Conservation (phyloP, 2,113 vertebrate species). For the Tapirus terrestris region DNA sequence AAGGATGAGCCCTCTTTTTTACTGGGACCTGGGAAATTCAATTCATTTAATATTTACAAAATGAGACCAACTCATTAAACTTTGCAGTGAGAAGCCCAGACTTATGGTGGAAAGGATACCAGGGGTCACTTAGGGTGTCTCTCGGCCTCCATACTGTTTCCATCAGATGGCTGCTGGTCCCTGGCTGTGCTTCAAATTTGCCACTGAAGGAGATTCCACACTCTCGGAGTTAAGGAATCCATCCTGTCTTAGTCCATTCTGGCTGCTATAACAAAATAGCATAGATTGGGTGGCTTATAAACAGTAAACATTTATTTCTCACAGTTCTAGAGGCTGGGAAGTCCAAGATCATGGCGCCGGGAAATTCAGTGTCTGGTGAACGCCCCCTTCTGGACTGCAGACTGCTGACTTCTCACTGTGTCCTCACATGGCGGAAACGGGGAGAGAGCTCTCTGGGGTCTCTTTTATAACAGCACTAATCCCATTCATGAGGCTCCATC, state of each 20-base stretch:
- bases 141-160: background rate
- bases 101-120: background rate
- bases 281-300: background rate
- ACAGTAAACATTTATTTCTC: background rate
- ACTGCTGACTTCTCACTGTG: background rate
- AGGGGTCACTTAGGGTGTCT: background rate
- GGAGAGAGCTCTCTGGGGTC: background rate
- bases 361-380: background rate
- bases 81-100: background rate
- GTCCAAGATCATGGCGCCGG: background rate
- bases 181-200: background rate
- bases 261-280: background rate
- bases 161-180: background rate
- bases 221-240: background rate
- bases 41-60: constrained; percentile 57
- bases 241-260: background rate
- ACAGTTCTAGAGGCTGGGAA: background rate
- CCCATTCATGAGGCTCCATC: background rate
- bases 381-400: background rate
- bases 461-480: background rate
- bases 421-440: background rate
- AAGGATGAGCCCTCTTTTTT: background rate
- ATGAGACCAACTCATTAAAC: constrained; percentile 48
- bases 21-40: background rate
- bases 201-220: background rate